Conservation (phyloP, 2,797 vertebrate species). For the Buphagus erythrorhynchus region DNA sequence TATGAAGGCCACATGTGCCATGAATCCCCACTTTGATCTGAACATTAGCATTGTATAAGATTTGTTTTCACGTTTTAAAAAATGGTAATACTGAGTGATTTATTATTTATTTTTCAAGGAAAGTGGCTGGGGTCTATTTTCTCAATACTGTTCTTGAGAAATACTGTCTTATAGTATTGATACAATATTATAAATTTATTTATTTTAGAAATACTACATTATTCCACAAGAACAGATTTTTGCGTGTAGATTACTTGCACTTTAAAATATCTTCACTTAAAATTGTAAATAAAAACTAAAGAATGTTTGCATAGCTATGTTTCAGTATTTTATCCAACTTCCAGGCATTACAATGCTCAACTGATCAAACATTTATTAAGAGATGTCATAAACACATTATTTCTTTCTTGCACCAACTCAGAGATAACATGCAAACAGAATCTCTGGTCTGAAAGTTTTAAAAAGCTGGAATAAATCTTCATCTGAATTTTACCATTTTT, state of each 20-base stretch:
- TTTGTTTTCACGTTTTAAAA: not conserved
- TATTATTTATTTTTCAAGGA: not conserved
- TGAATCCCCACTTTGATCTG: fast-evolving
- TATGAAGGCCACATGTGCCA: not conserved
- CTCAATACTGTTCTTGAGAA: not conserved
- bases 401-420: not conserved
- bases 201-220: not conserved
- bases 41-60: not conserved
- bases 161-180: no score
- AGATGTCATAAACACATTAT: not conserved
- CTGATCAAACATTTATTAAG: not conserved
- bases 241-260: not conserved
- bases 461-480: not conserved
- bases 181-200: not conserved
- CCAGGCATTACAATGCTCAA: not conserved
- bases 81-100: not conserved
- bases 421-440: not conserved
- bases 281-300: not conserved
- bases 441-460: not conserved
- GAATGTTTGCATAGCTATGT: not conserved
- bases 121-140: not conserved
- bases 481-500: not conserved
- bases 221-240: not conserved
- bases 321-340: not conserved
- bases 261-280: not conserved